These are phyloP conservation scores for Nemotelus nigrinus DNA, from an alignment of 2,888 invertebrate genomes.

Conservation along the genomic window DNA sequence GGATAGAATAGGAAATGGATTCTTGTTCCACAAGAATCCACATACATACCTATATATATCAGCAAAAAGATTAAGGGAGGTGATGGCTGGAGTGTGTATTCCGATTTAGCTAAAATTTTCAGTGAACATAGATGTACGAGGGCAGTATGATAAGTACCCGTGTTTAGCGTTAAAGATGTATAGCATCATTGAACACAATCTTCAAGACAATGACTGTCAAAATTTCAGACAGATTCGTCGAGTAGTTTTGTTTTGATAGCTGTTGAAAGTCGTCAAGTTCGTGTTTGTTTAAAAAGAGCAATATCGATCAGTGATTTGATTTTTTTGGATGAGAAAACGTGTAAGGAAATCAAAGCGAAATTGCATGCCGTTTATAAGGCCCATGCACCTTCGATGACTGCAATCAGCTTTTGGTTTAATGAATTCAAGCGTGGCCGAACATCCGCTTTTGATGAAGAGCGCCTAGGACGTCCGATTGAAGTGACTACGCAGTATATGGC, in stretches of 20 bases:
- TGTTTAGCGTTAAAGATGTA: no score
- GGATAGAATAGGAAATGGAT: no score
- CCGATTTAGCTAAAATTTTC: no score
- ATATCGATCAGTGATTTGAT: neutral
- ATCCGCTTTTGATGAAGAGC: neutral
- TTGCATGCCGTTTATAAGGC: neutral
- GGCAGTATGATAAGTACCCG: no score
- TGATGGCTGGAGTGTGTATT: no score
- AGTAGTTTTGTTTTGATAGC: neutral
- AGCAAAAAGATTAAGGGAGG: no score
- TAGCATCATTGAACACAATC: neutral
- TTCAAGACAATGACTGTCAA: neutral
- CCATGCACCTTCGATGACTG: neutral
- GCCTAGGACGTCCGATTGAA: neutral
- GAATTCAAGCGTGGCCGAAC: neutral
- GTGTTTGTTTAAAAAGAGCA: neutral
- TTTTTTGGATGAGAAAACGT: neutral
- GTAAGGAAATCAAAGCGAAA: neutral
- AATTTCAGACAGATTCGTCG: neutral
- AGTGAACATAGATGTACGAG: no score
- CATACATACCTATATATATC: no score
- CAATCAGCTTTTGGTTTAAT: neutral
- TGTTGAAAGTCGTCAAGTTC: constrained; percentile 3
- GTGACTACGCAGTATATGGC: neutral
- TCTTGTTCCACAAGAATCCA: no score